A percentile compares a stretch with the other conserved stretches of the same genome.
Conservation (phyloP, 2,888 invertebrate genomes). For the Leptinotarsa tumamoca region DNA sequence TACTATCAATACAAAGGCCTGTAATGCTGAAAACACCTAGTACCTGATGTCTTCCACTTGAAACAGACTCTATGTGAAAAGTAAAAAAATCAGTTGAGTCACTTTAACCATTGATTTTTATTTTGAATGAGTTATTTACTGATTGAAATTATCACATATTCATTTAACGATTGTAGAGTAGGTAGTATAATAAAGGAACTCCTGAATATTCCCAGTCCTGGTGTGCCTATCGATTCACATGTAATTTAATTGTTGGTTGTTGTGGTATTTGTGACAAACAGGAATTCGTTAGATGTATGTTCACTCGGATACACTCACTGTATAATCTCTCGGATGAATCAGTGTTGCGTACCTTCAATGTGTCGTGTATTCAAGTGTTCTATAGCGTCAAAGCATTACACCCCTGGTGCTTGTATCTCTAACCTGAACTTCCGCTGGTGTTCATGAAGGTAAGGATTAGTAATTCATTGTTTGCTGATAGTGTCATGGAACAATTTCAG, state of each 20-base stretch:
- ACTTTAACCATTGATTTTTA: no score
- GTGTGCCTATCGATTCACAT: background rate
- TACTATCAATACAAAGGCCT: no score
- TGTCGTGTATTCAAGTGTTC: constrained; percentile 2
- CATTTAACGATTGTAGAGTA: no score
- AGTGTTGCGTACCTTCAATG: background rate
- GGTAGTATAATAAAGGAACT: no score
- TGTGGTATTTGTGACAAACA: constrained; percentile 4
- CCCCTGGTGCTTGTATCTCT: background rate
- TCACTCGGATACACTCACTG: constrained; percentile 6
- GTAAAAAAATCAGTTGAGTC: no score
- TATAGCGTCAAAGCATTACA: constrained; percentile 1
- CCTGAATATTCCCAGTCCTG: background rate
- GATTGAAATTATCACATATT: no score
- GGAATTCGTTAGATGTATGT: constrained; percentile 9
- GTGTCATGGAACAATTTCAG: no score
- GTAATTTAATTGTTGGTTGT: constrained; percentile 11
- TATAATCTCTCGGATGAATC: background rate
- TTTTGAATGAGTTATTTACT: no score
- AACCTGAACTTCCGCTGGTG: background rate
- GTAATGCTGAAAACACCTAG: no score
- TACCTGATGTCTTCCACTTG: no score
- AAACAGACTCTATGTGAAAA: no score
- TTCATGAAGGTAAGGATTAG: background rate
- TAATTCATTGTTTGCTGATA: no score